Evolutionary conservation across 2,888 invertebrate genomes (phyloP).

Genomic region (Automeris io): DNA sequence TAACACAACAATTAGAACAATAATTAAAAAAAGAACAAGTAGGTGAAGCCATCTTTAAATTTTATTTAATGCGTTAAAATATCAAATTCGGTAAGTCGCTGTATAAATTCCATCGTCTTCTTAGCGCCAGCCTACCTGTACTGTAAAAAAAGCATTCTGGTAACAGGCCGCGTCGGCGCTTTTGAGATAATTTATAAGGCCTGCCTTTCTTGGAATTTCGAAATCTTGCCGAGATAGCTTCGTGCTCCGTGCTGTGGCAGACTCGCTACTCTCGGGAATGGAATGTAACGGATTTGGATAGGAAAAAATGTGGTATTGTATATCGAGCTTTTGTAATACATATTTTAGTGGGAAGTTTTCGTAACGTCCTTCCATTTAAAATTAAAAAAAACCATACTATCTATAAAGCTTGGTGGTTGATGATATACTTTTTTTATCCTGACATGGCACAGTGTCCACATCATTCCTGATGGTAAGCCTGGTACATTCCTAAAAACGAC

Average conservation of each 20-base stretch:
- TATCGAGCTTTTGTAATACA: conserved; percentile 36
- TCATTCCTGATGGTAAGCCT: too few relatives aligned
- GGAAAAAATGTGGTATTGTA: conserved; percentile 65
- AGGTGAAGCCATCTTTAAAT: too few relatives aligned
- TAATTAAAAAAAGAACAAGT: too few relatives aligned
- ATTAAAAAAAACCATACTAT: too few relatives aligned
- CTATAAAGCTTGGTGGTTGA: too few relatives aligned
- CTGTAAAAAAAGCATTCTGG: conserved; percentile 72
- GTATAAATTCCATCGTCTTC: conserved; percentile 69
- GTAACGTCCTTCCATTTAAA: conserved; percentile 40
- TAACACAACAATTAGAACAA: too few relatives aligned
- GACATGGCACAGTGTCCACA: conserved; percentile 3
- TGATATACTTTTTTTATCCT: too few relatives aligned
- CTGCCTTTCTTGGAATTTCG: conserved; percentile 75
- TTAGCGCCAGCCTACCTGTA: conserved; percentile 72
- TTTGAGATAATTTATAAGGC: conserved; percentile 77
- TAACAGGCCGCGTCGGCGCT: conserved; percentile 72
- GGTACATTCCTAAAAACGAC: too few relatives aligned
- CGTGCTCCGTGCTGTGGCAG: conserved; percentile 39
- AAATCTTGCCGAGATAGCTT: conserved; percentile 68
- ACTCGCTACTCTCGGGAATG: conserved; percentile 57
- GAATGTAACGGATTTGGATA: conserved; percentile 72
- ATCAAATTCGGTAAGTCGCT: conserved; percentile 33
- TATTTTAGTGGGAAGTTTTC: conserved; percentile 33
- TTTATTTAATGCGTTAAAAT: conserved; percentile 24